Evolutionary conservation across 2,797 vertebrate species (phyloP).

Genomic region (Stomatorhinus walkeri): DNA sequence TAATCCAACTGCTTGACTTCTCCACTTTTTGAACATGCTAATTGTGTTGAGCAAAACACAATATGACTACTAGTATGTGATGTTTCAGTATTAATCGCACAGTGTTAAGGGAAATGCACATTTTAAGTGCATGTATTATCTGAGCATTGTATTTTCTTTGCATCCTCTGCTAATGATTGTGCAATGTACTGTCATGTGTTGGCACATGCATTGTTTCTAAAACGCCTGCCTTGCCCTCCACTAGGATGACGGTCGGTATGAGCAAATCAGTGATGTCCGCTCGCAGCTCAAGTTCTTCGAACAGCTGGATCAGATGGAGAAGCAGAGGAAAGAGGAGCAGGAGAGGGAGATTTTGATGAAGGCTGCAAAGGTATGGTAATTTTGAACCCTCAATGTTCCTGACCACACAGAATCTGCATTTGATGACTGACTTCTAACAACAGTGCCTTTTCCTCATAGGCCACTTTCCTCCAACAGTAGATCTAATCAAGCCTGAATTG

Average conservation of each 20-base stretch:
- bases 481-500: neutral
- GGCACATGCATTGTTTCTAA: neutral
- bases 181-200: neutral
- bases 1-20: neutral
- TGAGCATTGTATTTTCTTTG: neutral
- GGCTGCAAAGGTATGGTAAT: constrained; percentile 76
- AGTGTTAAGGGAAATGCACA: neutral
- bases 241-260: constrained; percentile 81
- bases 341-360: constrained; percentile 95
- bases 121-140: neutral
- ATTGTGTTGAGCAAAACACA: neutral
- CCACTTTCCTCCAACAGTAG: neutral
- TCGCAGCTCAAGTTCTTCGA: constrained; percentile 94
- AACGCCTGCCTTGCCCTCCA: neutral
- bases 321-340: constrained; percentile 90
- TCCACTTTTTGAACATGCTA: neutral
- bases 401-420: neutral
- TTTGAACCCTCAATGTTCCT: neutral
- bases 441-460: neutral
- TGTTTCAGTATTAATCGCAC: neutral
- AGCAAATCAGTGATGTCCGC: constrained; percentile 83
- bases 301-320: constrained; percentile 93
- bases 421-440: neutral
- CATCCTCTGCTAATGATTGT: neutral
- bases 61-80: too few relatives aligned